Evolutionary conservation across 2,113 vertebrate species (phyloP).

Genomic region (Albula glossodonta): DNA sequence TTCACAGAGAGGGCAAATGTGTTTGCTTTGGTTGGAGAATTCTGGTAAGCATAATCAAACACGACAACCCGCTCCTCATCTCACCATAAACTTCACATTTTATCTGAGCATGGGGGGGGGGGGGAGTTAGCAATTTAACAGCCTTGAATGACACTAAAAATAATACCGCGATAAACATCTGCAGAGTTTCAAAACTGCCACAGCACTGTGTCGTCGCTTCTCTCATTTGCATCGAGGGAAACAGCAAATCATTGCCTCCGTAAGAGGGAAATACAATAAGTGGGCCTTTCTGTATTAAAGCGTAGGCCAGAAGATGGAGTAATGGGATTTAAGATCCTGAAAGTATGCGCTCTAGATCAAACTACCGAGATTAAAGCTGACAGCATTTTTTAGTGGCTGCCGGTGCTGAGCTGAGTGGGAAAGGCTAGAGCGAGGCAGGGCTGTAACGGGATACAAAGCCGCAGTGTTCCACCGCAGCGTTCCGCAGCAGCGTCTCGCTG

Average conservation of each 20-base stretch:
- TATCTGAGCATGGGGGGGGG: neutral
- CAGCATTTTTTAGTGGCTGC: neutral
- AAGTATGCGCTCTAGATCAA: constrained; percentile 30
- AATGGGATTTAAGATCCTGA: constrained; percentile 15
- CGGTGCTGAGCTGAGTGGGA: neutral
- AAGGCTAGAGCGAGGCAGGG: neutral
- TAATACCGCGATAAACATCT: neutral
- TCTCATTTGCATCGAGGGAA: neutral
- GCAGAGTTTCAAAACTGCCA: neutral
- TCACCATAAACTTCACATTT: constrained; percentile 26
- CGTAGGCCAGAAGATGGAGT: neutral
- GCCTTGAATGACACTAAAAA: neutral
- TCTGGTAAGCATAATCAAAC: neutral
- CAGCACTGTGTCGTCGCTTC: neutral
- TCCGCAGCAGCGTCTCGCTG: neutral
- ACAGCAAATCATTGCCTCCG: constrained; percentile 9
- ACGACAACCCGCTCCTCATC: constrained; percentile 4
- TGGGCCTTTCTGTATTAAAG: neutral
- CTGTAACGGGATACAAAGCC: neutral
- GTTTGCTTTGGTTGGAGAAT: neutral
- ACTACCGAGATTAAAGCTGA: constrained; percentile 31
- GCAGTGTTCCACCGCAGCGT: neutral
- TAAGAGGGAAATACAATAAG: constrained; percentile 8
- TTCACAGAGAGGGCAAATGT: constrained; percentile 19
- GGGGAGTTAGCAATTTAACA: neutral